Base-by-base conservation (phyloP, 2,113 vertebrate species). In the Nothocercus nigrocapillus region DNA sequence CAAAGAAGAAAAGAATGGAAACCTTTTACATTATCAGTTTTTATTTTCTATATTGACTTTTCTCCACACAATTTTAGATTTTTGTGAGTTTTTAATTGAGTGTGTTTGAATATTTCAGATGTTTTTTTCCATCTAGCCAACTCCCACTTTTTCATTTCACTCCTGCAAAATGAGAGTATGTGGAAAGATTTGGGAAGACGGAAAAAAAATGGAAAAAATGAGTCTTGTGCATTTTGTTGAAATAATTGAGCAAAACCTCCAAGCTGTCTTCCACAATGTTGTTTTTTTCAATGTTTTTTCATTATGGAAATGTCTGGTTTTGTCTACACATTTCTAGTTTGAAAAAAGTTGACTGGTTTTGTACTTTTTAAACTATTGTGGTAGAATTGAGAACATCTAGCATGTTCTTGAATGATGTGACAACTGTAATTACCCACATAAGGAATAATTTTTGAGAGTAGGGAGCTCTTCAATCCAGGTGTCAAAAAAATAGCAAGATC, bases 391-490 rank as follows among this genome's bases (percentile, higher is more conserved):
- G 85, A 91, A 74, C 5, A 6, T 51, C 32, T 20, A 64, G 56
- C 19, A 42, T 58, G 34, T 74, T 95, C 85, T 58, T 91, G 93
- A 73, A 53, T 82, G 62, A 30, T 72, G 69, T 72, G 61, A 92
- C 70, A 92, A n/a, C 16, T 81, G 7, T 82, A 85, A 92, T 95
- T 95, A 91, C 70, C n/a, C 49, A 49, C 62, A 49, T 5, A 62
- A 70, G 58, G 93, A 95, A 76, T 82, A 76, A 64, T 40, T 90
- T 90, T 73, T 89, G 66, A 74, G 70, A 68, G 44, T 19, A 66
- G 66, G 79, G 58, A 40, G 17, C 84, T 87, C 89, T 91, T 97
- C 36, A 81, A 0, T 90, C 42, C 69, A 17, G 4, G 53, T 92
- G 81, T 89, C 78, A 76, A 93, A 96, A 84, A 73, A 13, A 32